These are phyloP conservation scores for Protonibea diacanthus DNA, from an alignment of 2,797 vertebrate genomes.

Conservation along the genomic window DNA sequence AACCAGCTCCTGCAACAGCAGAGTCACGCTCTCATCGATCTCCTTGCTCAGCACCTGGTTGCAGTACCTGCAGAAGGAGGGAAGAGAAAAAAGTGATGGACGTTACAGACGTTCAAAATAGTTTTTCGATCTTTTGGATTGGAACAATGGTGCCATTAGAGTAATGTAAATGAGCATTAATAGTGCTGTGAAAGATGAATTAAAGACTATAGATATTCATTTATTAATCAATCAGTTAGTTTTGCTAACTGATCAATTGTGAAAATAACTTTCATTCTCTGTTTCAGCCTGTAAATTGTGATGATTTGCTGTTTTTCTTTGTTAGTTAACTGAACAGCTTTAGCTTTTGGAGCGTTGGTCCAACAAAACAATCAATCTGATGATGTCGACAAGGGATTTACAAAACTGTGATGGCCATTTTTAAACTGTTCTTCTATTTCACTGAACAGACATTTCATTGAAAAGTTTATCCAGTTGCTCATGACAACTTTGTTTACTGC, in stretches of 20 bases:
- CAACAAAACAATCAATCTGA: background rate
- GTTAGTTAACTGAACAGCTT: background rate
- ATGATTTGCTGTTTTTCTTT: background rate
- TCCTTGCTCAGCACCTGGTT: conserved; percentile 99
- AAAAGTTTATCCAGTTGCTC: background rate
- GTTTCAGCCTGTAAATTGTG: background rate
- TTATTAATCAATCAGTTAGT: background rate
- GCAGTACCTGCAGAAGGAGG: conserved; percentile 90
- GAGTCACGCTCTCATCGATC: conserved; percentile 97
- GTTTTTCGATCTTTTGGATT: background rate
- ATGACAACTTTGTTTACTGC: background rate
- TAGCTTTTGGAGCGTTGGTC: background rate
- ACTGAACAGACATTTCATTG: background rate
- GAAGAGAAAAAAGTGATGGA: too few species aligned
- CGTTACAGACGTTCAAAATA: background rate
- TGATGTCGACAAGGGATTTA: background rate
- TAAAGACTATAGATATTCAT: background rate
- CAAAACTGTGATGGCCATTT: background rate
- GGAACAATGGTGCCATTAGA: background rate
- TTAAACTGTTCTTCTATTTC: background rate
- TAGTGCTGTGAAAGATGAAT: background rate
- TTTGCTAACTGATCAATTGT: too few species aligned
- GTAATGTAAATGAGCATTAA: background rate
- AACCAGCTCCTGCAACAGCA: conserved; percentile 96
- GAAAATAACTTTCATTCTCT: background rate